Evolutionary conservation across 1,140 invertebrate species (phyloP).

Genomic region (Pseudomyrmex flavicornis): DNA sequence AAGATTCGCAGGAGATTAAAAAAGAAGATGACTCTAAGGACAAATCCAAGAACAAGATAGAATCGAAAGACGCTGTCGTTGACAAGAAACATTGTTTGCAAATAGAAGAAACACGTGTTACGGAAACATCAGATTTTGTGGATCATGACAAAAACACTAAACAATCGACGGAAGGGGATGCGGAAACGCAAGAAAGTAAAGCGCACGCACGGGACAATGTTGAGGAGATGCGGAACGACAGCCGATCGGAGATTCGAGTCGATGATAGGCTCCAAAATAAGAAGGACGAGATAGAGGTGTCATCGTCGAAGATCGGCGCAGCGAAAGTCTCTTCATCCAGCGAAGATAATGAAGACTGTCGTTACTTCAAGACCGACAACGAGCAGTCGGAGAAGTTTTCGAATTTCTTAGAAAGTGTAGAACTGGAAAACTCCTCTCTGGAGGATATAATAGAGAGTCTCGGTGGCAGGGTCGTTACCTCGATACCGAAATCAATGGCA

Average conservation of each 20-base stretch:
- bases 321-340: conserved; percentile 44
- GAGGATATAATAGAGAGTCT: conserved; percentile 75
- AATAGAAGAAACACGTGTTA: conserved; percentile 2
- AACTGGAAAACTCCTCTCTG: conserved; percentile 63
- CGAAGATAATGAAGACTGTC: conserved; percentile 74
- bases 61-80: neutral
- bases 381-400: conserved; percentile 72
- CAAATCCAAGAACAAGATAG: neutral
- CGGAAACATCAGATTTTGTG: conserved; percentile 7
- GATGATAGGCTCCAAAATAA: neutral
- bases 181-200: neutral
- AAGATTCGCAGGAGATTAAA: neutral
- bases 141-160: neutral
- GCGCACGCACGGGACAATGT: neutral
- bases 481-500: conserved; percentile 73
- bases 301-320: neutral
- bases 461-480: conserved; percentile 68
- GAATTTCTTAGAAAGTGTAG: conserved; percentile 69
- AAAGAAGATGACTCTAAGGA: neutral
- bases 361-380: conserved; percentile 76
- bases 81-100: neutral
- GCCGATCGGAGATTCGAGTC: neutral
- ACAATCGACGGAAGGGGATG: conserved; percentile 12
- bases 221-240: conserved; percentile 10
- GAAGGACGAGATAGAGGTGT: conserved; percentile 36